Base-by-base conservation (phyloP, 2,113 vertebrate genomes). In the Cinclus mexicanus region DNA sequence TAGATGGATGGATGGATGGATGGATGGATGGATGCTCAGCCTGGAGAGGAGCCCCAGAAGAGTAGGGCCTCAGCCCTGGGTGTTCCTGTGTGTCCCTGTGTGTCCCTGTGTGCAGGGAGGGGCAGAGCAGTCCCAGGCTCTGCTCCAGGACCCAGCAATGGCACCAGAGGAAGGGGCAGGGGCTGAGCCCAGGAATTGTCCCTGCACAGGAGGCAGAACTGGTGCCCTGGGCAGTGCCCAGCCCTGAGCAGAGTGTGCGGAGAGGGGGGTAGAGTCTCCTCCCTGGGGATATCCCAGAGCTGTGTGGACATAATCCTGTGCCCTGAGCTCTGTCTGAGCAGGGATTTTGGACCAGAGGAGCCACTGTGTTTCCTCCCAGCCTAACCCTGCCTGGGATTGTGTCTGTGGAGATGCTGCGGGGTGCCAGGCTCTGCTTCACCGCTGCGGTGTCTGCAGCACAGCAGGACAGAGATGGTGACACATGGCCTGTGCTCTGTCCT, bases 401-500 rank as follows among this genome's bases (percentile, higher is more conserved):
- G n/a, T 14, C 6, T 42, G 1, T 10, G 37, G 56, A 75, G 65
- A 4, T 47, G 77, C 50, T 77, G 37, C 49, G 44, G 41, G 14
- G 39, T 35, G 56, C 14, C 39, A 19, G 65, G 1, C 14, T 4
- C 11, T 5, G 26, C 22, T 20, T 31, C 42, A 7, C 37, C 7
- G 24, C 28, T 77, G 41, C 26, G 17, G 3, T 10, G 21, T 14
- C 76, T 78, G 44, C 61, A 55, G 56, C 61, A 18, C 2, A 3
- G 37, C 1, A 1, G 65, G 23, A 39, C 39, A 4, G 49, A 11
- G 57, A 12, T 0, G 1, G 52, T 25, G 35, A 56, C 61, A 56
- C 1, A 0, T 26, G 0, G 1, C 6, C 10, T 35, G n/a, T 37
- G 25, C 56, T 47, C 76, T n/a, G 47, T 31, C 33, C 23, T 41